Evolutionary conservation across 1,140 invertebrate genomes (phyloP).

Genomic region (Diachasma alloeum): DNA sequence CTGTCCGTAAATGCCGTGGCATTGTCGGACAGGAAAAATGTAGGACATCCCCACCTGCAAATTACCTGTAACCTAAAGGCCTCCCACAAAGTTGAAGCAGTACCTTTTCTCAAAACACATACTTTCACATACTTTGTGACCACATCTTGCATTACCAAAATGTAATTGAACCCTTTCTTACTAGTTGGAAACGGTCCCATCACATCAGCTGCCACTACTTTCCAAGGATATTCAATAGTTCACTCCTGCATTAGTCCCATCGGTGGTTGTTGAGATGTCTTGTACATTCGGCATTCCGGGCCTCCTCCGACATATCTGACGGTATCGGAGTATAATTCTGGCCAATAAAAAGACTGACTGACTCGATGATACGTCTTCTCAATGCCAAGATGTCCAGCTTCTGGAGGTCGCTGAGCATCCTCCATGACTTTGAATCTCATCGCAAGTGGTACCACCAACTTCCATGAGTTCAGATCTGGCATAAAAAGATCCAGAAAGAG

Average conservation of each 20-base stretch:
- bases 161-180: neutral
- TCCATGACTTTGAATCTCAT: neutral
- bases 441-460: conserved; percentile 37
- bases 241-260: too few species aligned
- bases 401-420: neutral
- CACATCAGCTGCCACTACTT: neutral
- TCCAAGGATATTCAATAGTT: too few species aligned
- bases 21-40: too few species aligned
- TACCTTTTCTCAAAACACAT: too few species aligned
- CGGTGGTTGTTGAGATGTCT: neutral
- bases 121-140: too few species aligned
- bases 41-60: too few species aligned
- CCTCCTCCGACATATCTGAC: too few species aligned
- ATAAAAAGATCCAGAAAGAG: too few species aligned
- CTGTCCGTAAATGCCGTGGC: too few species aligned
- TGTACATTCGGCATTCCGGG: conserved; percentile 14
- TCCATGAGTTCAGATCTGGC: conserved; percentile 34
- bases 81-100: too few species aligned
- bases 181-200: neutral
- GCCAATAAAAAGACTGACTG: conserved; percentile 41
- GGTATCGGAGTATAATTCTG: too few species aligned
- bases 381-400: conserved; percentile 37
- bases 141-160: neutral
- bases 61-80: too few species aligned
- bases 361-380: conserved; percentile 39